Conservation (phyloP, 1,140 invertebrate species). For the Neoseiulus cucumeris region DNA sequence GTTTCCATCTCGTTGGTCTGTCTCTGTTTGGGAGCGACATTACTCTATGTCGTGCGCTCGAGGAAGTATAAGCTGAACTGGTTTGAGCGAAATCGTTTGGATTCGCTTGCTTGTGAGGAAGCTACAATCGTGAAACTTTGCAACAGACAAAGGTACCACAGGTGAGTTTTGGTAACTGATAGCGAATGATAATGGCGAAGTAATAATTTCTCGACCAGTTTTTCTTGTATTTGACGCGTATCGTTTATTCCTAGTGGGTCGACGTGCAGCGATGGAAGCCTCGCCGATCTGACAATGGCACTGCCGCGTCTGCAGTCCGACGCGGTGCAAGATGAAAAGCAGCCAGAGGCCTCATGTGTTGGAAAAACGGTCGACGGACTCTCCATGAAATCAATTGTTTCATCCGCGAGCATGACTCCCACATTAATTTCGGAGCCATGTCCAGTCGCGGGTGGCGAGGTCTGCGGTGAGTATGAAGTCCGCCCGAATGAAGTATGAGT, state of each 20-base stretch:
- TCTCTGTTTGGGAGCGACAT: not conserved
- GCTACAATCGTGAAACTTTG: not conserved
- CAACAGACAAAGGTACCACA: not conserved
- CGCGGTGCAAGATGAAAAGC: too few relatives aligned
- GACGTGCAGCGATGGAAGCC: not conserved
- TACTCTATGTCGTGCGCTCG: not conserved
- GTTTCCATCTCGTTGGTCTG: not conserved
- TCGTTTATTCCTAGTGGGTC: not conserved
- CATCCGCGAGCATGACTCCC: not conserved
- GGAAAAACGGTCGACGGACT: too few relatives aligned
- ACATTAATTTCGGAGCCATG: not conserved
- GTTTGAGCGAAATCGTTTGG: not conserved
- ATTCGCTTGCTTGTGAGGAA: not conserved
- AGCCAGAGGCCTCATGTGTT: too few relatives aligned
- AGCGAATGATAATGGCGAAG: too few relatives aligned
- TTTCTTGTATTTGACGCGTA: too few relatives aligned
- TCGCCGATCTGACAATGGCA: not conserved
- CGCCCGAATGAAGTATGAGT: too few relatives aligned
- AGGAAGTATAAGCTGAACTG: not conserved
- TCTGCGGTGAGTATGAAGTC: too few relatives aligned
- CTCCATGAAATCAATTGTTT: too few relatives aligned
- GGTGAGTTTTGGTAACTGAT: not conserved
- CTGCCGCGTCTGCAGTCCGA: not conserved
- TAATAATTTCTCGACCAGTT: too few relatives aligned
- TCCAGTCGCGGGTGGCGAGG: too few relatives aligned